Evolutionary conservation across 2,888 invertebrate genomes (phyloP).

Genomic region (Lasioglossum pauxillum): DNA sequence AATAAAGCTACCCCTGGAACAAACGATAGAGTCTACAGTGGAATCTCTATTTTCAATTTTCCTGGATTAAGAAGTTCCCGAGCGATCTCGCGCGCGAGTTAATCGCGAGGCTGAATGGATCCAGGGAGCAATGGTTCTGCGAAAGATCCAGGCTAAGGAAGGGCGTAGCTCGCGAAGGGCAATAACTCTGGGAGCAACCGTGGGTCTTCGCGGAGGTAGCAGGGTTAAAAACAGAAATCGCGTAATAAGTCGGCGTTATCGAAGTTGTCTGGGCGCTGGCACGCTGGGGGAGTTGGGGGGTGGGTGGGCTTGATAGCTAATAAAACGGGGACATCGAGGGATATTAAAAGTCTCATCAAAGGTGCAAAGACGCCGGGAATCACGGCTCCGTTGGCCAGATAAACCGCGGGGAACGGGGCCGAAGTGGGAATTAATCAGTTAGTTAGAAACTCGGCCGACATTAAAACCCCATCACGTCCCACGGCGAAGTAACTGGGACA

Average conservation of each 20-base stretch:
- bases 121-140: background rate
- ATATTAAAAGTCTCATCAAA: conserved; percentile 12
- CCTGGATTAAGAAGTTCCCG: background rate
- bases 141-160: background rate
- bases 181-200: background rate
- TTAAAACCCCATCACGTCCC: conserved; percentile 45
- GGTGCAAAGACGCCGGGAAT: background rate
- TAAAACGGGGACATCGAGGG: background rate
- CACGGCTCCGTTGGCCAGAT: background rate
- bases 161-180: background rate
- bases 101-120: background rate
- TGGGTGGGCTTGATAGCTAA: background rate
- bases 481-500: conserved; percentile 33
- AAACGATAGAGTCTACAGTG: background rate
- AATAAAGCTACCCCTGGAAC: background rate
- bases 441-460: conserved; percentile 49
- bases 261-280: background rate
- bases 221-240: conserved; percentile 3
- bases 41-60: background rate
- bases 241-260: conserved; percentile 13
- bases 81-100: background rate
- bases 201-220: background rate
- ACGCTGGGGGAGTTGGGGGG: background rate
- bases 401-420: background rate
- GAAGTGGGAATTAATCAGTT: conserved; percentile 44